phyloP scores from a whole-genome alignment of 2,888 invertebrate species.

The Quadroppia sp. region DNA sequence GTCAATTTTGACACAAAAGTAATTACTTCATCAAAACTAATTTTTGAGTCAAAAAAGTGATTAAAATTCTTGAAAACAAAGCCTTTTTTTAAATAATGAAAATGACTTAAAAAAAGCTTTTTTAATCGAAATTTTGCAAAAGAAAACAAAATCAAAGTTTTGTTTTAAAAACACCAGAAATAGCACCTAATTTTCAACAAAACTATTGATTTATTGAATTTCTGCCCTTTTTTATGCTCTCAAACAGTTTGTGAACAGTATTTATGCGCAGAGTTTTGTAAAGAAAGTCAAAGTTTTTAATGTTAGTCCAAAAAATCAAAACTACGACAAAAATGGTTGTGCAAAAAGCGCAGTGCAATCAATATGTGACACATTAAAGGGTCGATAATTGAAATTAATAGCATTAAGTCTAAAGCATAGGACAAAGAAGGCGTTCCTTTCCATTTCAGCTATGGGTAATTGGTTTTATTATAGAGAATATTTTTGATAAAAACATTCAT shows the following conservation, averaged over 20 bases:
- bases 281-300: not conserved
- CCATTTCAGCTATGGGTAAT: not conserved
- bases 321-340: not conserved
- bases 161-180: not conserved
- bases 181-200: not conserved
- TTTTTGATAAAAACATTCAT: not conserved
- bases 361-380: slow-evolving; percentile 13
- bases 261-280: not conserved
- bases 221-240: not conserved
- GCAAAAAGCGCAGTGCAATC: slow-evolving; percentile 2
- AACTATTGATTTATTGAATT: not conserved
- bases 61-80: too few relatives aligned
- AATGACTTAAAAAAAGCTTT: too few relatives aligned
- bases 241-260: not conserved
- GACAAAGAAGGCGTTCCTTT: slow-evolving; percentile 19
- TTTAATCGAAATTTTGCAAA: too few relatives aligned
- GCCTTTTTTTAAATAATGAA: too few relatives aligned
- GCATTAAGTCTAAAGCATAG: not conserved
- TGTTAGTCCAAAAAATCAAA: not conserved
- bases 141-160: too few relatives aligned
- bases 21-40: too few relatives aligned
- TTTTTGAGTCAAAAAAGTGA: too few relatives aligned
- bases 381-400: slow-evolving; percentile 17
- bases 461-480: not conserved
- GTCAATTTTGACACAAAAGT: too few relatives aligned